Evolutionary conservation across 2,797 vertebrate species (phyloP).

Genomic region (Hypotaenidia philippensis): DNA sequence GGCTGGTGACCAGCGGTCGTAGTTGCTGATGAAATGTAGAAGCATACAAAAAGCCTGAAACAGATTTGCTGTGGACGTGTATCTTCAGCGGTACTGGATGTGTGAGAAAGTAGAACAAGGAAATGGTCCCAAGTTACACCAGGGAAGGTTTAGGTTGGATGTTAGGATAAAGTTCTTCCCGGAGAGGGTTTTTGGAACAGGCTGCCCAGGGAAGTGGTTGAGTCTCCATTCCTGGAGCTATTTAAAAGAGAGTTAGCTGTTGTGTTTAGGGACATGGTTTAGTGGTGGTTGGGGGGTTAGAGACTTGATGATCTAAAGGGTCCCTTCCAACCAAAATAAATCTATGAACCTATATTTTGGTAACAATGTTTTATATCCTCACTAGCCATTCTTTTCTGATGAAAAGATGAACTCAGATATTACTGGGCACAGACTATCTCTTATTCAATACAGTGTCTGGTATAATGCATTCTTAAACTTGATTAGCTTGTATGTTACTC

Average conservation of each 20-base stretch:
- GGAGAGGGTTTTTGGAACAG: too few species aligned
- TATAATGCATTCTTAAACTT: background rate
- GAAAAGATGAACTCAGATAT: background rate
- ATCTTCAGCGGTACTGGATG: background rate
- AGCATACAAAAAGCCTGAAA: background rate
- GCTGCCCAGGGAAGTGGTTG: too few species aligned
- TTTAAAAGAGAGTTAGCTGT: too few species aligned
- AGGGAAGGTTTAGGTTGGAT: too few species aligned
- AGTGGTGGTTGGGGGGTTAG: too few species aligned
- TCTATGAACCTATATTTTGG: background rate
- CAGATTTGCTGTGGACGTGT: fast-evolving
- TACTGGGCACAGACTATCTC: background rate
- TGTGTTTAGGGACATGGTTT: too few species aligned
- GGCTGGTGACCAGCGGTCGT: too few species aligned
- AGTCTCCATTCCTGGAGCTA: too few species aligned
- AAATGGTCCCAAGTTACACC: too few species aligned
- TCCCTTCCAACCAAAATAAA: too few species aligned
- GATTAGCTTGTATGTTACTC: fast-evolving
- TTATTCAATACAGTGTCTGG: background rate
- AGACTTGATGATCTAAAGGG: too few species aligned
- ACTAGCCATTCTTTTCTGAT: background rate
- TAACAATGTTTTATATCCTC: background rate
- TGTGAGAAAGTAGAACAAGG: fast-evolving
- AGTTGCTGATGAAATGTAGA: background rate
- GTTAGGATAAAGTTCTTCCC: too few species aligned